phyloP scores from a whole-genome alignment of 1,140 invertebrate genomes.

The Drosophila setifemur region DNA sequence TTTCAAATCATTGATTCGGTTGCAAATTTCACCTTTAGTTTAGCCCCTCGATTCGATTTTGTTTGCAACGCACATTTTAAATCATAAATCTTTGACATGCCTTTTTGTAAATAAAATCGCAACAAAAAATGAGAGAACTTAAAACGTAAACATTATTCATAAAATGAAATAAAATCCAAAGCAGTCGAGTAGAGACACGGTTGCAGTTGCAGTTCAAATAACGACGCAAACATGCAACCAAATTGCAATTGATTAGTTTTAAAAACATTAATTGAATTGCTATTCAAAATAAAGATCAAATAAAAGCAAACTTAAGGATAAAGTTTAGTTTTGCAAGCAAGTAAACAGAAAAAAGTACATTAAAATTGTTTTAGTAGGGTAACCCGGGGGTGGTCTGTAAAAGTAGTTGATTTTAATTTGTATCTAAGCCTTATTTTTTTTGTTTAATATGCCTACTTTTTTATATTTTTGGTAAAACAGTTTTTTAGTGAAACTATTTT shows the following conservation, averaged over 20 bases:
- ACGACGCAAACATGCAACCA: conserved; percentile 11
- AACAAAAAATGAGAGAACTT: conserved; percentile 40
- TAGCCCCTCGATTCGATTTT: conserved; percentile 22
- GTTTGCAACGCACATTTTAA: conserved; percentile 45
- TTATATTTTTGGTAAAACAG: too few species aligned
- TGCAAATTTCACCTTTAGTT: conserved; percentile 19
- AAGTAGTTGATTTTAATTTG: too few species aligned
- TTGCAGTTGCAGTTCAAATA: conserved; percentile 44
- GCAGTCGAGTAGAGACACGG: conserved; percentile 44
- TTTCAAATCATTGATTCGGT: conserved; percentile 36
- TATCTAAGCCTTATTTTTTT: too few species aligned
- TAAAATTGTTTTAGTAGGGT: conserved; percentile 32
- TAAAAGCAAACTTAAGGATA: conserved; percentile 63
- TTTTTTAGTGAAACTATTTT: too few species aligned
- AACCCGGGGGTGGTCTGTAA: too few species aligned
- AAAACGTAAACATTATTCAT: conserved; percentile 64
- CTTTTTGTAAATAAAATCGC: conserved; percentile 76
- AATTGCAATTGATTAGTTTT: conserved; percentile 72
- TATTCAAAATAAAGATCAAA: conserved; percentile 53
- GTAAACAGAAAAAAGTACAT: conserved; percentile 33
- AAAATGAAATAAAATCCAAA: conserved; percentile 67
- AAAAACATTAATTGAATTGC: conserved; percentile 67
- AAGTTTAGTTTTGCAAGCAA: conserved; percentile 74
- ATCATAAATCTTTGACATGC: conserved; percentile 40
- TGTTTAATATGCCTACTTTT: too few species aligned